Evolutionary conservation across 2,113 vertebrate genomes (phyloP).

Genomic region (Petromus typicus): DNA sequence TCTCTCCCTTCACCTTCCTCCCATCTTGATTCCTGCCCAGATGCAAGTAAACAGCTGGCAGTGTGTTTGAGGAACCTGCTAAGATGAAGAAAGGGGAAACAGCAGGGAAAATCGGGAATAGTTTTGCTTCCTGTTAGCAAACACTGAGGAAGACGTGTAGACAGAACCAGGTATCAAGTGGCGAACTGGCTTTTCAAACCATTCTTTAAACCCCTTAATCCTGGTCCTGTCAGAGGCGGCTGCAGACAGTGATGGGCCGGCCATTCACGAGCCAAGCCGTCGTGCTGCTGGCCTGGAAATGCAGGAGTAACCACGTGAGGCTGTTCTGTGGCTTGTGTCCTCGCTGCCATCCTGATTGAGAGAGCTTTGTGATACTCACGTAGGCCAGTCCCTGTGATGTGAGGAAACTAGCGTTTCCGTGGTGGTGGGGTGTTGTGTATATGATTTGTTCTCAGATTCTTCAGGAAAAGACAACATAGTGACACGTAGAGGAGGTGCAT

Average conservation of each 20-base stretch:
- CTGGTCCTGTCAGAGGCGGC: neutral
- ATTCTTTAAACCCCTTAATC: neutral
- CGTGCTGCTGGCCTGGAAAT: neutral
- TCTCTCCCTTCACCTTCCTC: neutral
- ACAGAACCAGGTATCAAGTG: neutral
- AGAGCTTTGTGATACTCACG: neutral
- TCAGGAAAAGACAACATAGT: neutral
- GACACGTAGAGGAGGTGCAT: neutral
- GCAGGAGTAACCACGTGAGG: neutral
- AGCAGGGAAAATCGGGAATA: neutral
- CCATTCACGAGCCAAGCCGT: neutral
- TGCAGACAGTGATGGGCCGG: too few species aligned
- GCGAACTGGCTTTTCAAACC: neutral
- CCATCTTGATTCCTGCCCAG: neutral
- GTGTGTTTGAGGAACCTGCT: neutral
- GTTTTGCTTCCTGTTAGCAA: neutral
- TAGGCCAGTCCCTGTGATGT: neutral
- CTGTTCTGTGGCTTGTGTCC: neutral
- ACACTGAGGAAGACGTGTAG: neutral
- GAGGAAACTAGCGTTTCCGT: neutral
- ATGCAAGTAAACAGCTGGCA: neutral
- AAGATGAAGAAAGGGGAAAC: neutral
- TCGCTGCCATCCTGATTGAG: neutral
- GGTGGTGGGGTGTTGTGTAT: neutral
- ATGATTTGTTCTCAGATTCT: neutral